A percentile compares a stretch with the other conserved stretches of the same genome.
Evolutionary conservation across 2,113 vertebrate species (phyloP).

Genomic region (Cercopithecus mona): DNA sequence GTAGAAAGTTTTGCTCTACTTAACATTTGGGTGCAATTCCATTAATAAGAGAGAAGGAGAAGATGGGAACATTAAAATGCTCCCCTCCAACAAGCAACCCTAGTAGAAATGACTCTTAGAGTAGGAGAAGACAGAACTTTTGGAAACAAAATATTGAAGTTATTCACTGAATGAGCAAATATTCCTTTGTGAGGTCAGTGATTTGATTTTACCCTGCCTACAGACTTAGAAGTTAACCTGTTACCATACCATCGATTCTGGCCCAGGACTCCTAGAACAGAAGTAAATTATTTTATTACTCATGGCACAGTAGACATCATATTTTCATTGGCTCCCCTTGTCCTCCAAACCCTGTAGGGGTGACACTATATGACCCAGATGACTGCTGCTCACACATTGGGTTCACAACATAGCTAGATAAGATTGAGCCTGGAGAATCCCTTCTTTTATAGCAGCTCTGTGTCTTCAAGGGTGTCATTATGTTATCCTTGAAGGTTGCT

Average conservation of each 20-base stretch:
- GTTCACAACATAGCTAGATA: neutral
- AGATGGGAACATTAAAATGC: neutral
- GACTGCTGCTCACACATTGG: neutral
- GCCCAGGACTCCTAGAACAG: neutral
- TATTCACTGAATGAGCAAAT: neutral
- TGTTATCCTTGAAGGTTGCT: neutral
- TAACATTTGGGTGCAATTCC: neutral
- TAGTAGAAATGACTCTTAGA: neutral
- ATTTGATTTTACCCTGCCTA: neutral
- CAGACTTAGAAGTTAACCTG: neutral
- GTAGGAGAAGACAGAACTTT: neutral
- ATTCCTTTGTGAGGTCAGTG: neutral
- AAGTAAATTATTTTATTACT: neutral
- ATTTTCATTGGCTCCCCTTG: neutral
- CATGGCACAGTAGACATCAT: neutral
- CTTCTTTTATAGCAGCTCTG: neutral
- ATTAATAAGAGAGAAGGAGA: neutral
- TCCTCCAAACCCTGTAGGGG: neutral
- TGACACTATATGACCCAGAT: neutral
- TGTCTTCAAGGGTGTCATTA: neutral
- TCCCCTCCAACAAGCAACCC: neutral
- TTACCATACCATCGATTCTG: neutral
- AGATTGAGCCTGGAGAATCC: neutral
- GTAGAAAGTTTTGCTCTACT: neutral
- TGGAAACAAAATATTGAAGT: neutral